phyloP scores from a whole-genome alignment of 2,888 invertebrate species.

The Coelopa pilipes region DNA sequence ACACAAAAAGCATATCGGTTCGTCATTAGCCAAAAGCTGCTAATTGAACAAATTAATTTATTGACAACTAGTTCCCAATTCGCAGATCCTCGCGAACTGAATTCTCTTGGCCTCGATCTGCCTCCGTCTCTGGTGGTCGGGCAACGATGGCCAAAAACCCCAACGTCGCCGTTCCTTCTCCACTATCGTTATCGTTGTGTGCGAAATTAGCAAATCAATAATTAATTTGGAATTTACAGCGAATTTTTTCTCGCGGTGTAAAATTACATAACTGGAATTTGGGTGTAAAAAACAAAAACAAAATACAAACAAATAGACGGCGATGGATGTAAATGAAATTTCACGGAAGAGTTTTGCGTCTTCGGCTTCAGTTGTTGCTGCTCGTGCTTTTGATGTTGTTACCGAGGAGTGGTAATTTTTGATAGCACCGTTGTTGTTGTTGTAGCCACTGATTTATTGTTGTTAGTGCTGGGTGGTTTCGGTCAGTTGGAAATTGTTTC shows the following conservation, averaged over 20 bases:
- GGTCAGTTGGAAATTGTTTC: no score
- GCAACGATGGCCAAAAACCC: neutral
- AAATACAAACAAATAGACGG: neutral
- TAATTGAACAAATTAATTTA: slow-evolving; percentile 2
- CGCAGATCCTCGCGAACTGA: neutral
- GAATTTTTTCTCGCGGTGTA: neutral
- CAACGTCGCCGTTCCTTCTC: neutral
- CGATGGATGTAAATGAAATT: slow-evolving; percentile 4
- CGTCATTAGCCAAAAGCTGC: no score
- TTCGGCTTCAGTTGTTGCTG: no score
- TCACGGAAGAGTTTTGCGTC: slow-evolving; percentile 7
- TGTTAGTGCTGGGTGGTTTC: no score
- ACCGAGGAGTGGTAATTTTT: neutral
- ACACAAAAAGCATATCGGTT: no score
- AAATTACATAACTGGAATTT: neutral
- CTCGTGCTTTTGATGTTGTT: no score
- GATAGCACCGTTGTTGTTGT: neutral
- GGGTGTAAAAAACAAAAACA: neutral
- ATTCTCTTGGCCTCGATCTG: neutral
- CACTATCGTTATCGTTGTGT: neutral
- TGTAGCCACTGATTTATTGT: neutral
- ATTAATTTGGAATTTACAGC: slow-evolving; percentile 2
- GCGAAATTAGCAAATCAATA: neutral
- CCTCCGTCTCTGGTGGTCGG: neutral
- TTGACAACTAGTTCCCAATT: slow-evolving; percentile 8